A percentile compares a stretch with the other conserved stretches of the same genome.
Conservation (phyloP, 2,797 vertebrate species). For the Vultur gryphus region DNA sequence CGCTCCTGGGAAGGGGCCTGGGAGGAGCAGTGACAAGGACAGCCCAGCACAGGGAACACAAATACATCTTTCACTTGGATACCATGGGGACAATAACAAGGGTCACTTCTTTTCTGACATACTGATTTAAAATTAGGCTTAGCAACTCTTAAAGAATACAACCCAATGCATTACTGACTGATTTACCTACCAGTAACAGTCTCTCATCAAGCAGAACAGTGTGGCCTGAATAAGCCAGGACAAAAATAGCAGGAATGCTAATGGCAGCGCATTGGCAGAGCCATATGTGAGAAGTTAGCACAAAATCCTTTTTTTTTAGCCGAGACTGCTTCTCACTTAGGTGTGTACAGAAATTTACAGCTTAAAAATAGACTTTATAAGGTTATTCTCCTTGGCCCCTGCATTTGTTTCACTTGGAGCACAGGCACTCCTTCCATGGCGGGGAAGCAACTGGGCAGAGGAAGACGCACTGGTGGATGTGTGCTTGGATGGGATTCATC, state of each 20-base stretch:
- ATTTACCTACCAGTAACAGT: background rate
- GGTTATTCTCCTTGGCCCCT: background rate
- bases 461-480: background rate
- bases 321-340: background rate
- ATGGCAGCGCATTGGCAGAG: background rate
- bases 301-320: background rate
- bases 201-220: background rate
- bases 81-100: background rate
- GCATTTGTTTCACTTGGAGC: background rate
- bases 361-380: background rate
- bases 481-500: conserved; percentile 33
- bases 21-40: background rate
- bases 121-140: background rate
- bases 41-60: background rate
- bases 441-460: background rate
- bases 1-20: background rate
- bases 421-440: background rate
- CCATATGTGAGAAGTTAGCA: background rate
- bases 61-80: background rate
- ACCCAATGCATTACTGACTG: background rate
- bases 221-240: background rate
- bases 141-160: background rate
- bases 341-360: background rate
- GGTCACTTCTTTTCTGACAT: background rate
- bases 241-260: background rate